phyloP scores from a whole-genome alignment of 2,113 vertebrate species.

The Heloderma charlesbogerti region DNA sequence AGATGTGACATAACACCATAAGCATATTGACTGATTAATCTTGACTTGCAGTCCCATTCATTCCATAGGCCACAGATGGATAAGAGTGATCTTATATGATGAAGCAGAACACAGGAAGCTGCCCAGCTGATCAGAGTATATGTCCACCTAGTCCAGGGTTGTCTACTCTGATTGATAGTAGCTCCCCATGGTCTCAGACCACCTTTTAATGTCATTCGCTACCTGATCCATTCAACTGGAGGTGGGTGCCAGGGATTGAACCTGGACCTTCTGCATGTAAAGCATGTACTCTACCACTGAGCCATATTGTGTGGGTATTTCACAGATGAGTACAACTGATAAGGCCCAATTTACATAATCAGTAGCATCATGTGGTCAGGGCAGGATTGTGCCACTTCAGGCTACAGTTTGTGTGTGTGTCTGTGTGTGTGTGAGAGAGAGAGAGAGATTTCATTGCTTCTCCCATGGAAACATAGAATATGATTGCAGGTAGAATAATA shows the following conservation, averaged over 20 bases:
- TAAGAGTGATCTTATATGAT: conserved; percentile 41
- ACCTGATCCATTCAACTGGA: too few species aligned
- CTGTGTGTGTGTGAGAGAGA: too few species aligned
- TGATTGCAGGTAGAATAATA: background rate
- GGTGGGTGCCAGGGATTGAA: too few species aligned
- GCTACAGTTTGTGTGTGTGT: background rate
- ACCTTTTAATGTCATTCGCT: too few species aligned
- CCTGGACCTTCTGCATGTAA: too few species aligned
- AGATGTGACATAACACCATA: conserved; percentile 29
- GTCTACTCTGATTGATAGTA: background rate
- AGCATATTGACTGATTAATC: background rate
- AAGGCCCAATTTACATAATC: too few species aligned
- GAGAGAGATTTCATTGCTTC: background rate
- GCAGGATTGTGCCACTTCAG: background rate
- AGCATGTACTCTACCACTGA: too few species aligned
- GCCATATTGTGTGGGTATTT: background rate
- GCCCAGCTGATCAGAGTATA: background rate
- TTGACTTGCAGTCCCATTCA: background rate
- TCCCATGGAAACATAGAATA: background rate
- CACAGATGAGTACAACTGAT: too few species aligned
- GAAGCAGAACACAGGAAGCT: background rate
- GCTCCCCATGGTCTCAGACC: background rate
- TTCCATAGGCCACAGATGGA: background rate
- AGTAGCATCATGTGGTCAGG: too few species aligned
- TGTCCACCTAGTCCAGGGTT: background rate